Evolutionary conservation across 2,888 invertebrate genomes (phyloP).

Genomic region (Leptura quadrifasciata): DNA sequence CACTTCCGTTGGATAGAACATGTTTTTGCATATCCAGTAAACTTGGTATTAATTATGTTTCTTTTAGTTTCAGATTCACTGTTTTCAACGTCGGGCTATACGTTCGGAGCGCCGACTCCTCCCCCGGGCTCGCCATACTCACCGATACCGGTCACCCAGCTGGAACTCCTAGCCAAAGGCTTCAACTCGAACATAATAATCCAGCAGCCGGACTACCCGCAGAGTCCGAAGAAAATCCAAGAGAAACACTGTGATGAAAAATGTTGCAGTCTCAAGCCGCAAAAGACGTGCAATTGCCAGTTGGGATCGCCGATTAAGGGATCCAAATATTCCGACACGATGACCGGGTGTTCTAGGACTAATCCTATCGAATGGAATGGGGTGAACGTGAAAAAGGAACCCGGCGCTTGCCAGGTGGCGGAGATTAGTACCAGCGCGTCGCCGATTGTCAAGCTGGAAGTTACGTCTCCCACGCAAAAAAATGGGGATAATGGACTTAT

Average conservation of each 20-base stretch:
- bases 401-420: constrained; percentile 78
- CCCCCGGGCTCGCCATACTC: constrained; percentile 81
- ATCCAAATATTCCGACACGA: constrained; percentile 57
- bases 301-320: constrained; percentile 55
- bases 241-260: constrained; percentile 69
- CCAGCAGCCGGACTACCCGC: constrained; percentile 68
- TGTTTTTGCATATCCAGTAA: too few species aligned
- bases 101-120: constrained; percentile 82
- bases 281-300: constrained; percentile 66
- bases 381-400: constrained; percentile 82
- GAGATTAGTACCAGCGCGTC: constrained; percentile 78
- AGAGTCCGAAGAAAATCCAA: constrained; percentile 67
- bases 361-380: constrained; percentile 81
- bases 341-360: constrained; percentile 80
- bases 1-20: too few species aligned
- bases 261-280: constrained; percentile 66
- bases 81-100: constrained; percentile 80
- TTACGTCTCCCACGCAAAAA: constrained; percentile 80
- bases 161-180: constrained; percentile 78
- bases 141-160: constrained; percentile 81
- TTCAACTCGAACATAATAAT: constrained; percentile 74
- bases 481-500: constrained; percentile 66
- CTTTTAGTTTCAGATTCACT: constrained; percentile 80
- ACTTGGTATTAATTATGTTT: constrained; percentile 9
- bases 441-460: constrained; percentile 79